phyloP scores from a whole-genome alignment of 2,888 invertebrate species.

The Hetaerina titia region DNA sequence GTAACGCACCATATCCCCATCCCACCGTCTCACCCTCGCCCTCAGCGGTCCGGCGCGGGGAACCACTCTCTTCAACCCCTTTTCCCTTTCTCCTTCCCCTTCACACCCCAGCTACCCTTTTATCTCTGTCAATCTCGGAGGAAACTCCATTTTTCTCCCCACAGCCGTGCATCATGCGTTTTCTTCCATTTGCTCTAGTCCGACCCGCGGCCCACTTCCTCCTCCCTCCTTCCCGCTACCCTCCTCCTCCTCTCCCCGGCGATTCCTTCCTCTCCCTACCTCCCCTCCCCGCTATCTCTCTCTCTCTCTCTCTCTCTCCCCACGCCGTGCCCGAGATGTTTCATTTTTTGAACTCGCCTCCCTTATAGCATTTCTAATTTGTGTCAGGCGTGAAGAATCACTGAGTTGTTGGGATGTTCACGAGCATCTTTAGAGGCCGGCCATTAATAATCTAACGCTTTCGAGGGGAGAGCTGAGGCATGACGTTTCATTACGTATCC shows the following conservation, averaged over 20 bases:
- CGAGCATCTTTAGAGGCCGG: no score
- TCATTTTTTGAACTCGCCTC: no score
- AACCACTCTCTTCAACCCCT: background rate
- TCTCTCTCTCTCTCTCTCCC: background rate
- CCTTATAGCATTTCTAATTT: no score
- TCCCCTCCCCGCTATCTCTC: background rate
- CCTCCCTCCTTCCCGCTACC: background rate
- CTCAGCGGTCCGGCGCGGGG: background rate
- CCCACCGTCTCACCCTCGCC: no score
- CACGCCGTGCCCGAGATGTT: no score
- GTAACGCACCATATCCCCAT: no score
- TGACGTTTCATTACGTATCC: no score
- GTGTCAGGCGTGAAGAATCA: no score
- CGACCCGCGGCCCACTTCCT: background rate
- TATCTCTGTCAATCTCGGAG: slow-evolving; percentile 32
- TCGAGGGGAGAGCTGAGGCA: no score
- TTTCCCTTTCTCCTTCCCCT: background rate
- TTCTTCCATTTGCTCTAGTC: background rate
- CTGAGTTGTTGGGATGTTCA: no score
- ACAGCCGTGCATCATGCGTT: background rate
- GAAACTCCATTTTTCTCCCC: background rate
- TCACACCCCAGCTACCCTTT: background rate
- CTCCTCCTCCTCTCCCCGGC: background rate
- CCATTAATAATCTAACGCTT: no score
- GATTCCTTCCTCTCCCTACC: background rate